These are phyloP conservation scores for Nemopilema nomurai DNA, from an alignment of 30 jellyfish, hydroid and myxozoan genomes.

Conservation along the genomic window DNA sequence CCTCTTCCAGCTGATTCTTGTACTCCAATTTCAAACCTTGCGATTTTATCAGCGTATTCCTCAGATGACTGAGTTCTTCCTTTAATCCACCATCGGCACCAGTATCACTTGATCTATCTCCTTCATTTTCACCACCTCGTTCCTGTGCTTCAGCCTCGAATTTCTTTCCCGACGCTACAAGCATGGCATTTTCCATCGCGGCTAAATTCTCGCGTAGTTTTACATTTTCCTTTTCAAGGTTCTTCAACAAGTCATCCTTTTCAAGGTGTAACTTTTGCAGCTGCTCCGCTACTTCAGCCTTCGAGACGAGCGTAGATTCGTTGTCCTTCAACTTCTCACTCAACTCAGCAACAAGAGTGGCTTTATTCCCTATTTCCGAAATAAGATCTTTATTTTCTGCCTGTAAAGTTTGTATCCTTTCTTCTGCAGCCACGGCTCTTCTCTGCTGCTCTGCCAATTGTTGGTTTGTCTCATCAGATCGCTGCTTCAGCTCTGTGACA, in stretches of 20 bases:
- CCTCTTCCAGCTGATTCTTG: conserved; percentile 50
- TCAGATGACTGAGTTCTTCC: conserved; percentile 45
- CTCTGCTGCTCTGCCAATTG: conserved; percentile 9
- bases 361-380: background rate
- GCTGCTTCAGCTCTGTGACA: conserved; percentile 15
- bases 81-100: conserved; percentile 27
- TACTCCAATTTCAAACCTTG: conserved; percentile 14
- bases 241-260: conserved; percentile 11
- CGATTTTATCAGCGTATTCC: conserved; percentile 36
- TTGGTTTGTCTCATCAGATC: conserved; percentile 3
- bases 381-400: background rate
- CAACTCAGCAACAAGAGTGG: conserved; percentile 3
- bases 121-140: background rate
- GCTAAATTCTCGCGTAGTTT: conserved; percentile 35
- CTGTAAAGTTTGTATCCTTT: conserved; percentile 9
- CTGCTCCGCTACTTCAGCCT: conserved; percentile 11
- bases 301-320: background rate
- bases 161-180: background rate
- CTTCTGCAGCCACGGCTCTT: conserved; percentile 1
- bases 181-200: conserved; percentile 8
- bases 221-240: conserved; percentile 42
- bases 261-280: conserved; percentile 28
- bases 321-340: conserved; percentile 17
- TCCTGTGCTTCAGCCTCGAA: conserved; percentile 1
- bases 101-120: background rate